Percentiles rank a stretch among this genome's conserved stretches.
phyloP scores from a whole-genome alignment of 2,113 vertebrate species.

The Nettapus auritus region DNA sequence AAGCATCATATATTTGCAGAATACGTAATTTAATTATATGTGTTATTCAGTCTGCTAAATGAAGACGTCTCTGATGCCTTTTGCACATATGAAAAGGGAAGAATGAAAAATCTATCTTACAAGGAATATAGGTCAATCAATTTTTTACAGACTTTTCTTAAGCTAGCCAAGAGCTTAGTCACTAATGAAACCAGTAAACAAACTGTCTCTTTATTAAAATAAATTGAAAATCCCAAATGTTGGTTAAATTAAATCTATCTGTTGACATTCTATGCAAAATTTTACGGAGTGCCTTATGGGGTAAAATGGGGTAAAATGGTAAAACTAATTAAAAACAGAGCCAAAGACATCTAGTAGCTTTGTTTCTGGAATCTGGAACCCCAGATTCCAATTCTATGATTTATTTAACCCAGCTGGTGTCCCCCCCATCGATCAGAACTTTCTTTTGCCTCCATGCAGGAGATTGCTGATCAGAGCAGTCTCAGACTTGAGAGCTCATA shows the following conservation, averaged over 20 bases:
- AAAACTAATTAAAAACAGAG: conserved; percentile 6
- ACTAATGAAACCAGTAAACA: conserved; percentile 36
- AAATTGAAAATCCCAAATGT: conserved; percentile 4
- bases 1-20: neutral
- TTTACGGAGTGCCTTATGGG: neutral
- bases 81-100: neutral
- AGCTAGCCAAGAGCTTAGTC: neutral
- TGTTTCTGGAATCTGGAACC: neutral
- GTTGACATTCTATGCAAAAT: neutral
- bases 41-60: neutral
- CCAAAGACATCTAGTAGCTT: neutral
- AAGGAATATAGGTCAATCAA: conserved; percentile 42
- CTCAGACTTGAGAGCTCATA: neutral
- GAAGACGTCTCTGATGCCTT: conserved; percentile 7
- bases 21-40: conserved; percentile 34
- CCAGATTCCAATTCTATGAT: neutral
- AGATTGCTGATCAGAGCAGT: neutral
- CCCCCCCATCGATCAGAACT: neutral
- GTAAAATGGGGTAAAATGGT: neutral
- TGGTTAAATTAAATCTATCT: neutral
- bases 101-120: conserved; percentile 4
- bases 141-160: conserved; percentile 41
- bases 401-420: neutral
- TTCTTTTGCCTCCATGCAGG: neutral
- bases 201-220: neutral